Evolutionary conservation across 2,797 vertebrate genomes (phyloP).

Genomic region (Sebastes glaucus): DNA sequence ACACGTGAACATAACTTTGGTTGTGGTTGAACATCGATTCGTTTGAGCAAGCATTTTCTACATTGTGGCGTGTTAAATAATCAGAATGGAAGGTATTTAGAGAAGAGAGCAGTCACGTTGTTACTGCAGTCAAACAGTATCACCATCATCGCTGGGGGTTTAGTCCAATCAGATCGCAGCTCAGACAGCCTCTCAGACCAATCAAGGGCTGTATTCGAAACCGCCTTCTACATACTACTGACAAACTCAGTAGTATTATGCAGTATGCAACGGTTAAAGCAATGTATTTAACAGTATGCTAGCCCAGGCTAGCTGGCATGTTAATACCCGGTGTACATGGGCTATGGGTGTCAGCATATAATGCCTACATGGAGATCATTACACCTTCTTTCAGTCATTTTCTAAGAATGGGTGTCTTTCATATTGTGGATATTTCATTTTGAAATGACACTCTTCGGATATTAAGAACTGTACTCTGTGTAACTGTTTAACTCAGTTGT

Average conservation of each 20-base stretch:
- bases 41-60: neutral
- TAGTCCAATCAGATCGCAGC: too few species aligned
- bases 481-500: too few species aligned
- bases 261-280: too few species aligned
- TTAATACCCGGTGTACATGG: neutral
- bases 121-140: too few species aligned
- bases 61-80: neutral
- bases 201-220: too few species aligned
- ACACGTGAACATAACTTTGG: neutral
- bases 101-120: too few species aligned
- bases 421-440: neutral
- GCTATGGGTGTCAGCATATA: neutral
- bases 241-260: too few species aligned
- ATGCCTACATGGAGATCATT: neutral
- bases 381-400: neutral
- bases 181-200: too few species aligned
- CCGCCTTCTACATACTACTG: too few species aligned
- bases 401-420: neutral
- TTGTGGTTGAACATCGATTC: neutral
- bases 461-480: neutral
- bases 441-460: neutral
- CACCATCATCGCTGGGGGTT: too few species aligned
- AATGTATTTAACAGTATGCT: too few species aligned
- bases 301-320: neutral
- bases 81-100: neutral